Base-by-base conservation (phyloP, 2,113 vertebrate genomes). In the Tragelaphus strepsiceros region DNA sequence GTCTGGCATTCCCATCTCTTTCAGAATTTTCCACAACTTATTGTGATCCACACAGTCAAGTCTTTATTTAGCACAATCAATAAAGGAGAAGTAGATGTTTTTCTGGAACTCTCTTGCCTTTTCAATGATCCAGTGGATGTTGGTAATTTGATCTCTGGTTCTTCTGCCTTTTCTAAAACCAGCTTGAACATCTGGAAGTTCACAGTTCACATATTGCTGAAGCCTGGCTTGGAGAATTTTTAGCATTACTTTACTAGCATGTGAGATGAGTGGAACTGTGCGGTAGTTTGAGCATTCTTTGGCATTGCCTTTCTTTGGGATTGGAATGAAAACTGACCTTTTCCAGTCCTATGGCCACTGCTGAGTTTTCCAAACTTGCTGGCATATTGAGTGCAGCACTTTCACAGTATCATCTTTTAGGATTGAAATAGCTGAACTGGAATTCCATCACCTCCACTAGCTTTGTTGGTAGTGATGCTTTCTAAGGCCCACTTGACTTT, bases 181-280 rank as follows among this genome's bases (percentile, higher is more conserved):
- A n/a, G 62, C 16, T 67, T 67, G 62, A 67, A 67, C 7, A 67
- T n/a, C 32, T 67, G 32, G 16, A 67, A n/a, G 7, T 67, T n/a
- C 32, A n/a, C 1, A 0, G 7, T 67, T 67, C 30, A n/a, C 3
- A 0, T 64, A 2, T 16, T n/a, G 62, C 8, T 64, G 62, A n/a
- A n/a, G 62, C 32, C 16, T n/a, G 62, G 62, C 62, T 67, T n/a
- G 16, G 62, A 67, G 32, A 67, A 67, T n/a, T 67, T 67, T 67
- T 16, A 67, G 16, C 16, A 9, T n/a, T 19, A 67, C 62, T 67
- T n/a, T 67, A n/a, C 30, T 9, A n/a, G 3, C 3, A 0, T n/a
- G 15, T n/a, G 32, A 64, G 30, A 64, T 19, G 62, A 67, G 32
- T n/a, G 16, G 1, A 67, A n/a, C 2, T 67, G 32, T 67, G 62